Evolutionary conservation across 1,140 invertebrate genomes (phyloP).

Genomic region (Lepidurus apus): DNA sequence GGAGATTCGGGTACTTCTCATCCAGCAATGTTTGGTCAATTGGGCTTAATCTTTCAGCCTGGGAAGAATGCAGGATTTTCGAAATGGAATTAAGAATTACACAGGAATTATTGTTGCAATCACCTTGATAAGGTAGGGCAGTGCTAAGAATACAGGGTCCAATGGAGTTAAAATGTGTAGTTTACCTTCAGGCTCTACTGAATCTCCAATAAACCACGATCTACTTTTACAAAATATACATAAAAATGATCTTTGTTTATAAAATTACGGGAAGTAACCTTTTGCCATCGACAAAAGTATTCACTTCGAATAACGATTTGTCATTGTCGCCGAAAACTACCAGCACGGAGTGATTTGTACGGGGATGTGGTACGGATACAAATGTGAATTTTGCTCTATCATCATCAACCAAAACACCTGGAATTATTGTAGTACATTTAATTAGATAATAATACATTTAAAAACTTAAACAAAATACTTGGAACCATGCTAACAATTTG

Average conservation of each 20-base stretch:
- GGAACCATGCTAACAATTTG: not conserved
- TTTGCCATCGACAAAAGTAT: not conserved
- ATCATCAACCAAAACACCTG: not conserved
- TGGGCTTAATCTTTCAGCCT: not conserved
- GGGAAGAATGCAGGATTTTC: not conserved
- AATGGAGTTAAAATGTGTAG: not conserved
- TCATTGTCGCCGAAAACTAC: not conserved
- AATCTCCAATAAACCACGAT: conserved; percentile 9
- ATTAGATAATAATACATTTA: not conserved
- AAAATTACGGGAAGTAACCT: not conserved
- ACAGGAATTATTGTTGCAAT: not conserved
- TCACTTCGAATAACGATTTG: not conserved
- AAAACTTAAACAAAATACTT: not conserved
- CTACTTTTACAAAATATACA: not conserved
- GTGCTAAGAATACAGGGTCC: conserved; percentile 1
- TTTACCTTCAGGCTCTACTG: conserved; percentile 3
- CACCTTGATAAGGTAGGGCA: not conserved
- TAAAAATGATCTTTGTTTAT: not conserved
- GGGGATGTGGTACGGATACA: not conserved
- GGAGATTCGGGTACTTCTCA: not conserved
- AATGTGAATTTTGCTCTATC: not conserved
- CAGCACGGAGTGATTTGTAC: not conserved
- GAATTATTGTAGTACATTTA: not conserved
- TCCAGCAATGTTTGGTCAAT: not conserved
- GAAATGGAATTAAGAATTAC: not conserved